Conservation (phyloP, 1,140 invertebrate genomes). For the Maniola jurtina region DNA sequence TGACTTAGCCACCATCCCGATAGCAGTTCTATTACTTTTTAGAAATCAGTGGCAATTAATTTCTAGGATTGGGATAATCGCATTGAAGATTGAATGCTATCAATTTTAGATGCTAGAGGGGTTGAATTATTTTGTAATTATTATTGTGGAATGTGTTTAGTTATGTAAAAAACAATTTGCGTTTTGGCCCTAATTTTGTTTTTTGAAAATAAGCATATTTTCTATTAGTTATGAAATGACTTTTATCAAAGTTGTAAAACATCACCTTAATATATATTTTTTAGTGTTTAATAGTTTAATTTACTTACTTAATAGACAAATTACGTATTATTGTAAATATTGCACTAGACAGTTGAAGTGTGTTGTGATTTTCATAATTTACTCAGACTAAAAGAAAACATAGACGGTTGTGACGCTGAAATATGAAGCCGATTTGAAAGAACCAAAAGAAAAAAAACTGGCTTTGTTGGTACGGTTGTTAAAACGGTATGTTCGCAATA, state of each 20-base stretch:
- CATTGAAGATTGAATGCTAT: too few species aligned
- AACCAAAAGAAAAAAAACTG: too few species aligned
- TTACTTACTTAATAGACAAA: background rate
- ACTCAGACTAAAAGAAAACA: background rate
- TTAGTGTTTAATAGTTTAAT: slow-evolving; percentile 16
- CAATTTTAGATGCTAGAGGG: too few species aligned
- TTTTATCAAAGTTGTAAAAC: slow-evolving; percentile 15
- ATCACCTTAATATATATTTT: slow-evolving; percentile 27
- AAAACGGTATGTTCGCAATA: too few species aligned
- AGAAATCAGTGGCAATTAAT: too few species aligned
- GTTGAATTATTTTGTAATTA: too few species aligned
- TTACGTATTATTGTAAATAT: slow-evolving; percentile 16
- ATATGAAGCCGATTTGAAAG: too few species aligned
- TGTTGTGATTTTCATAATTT: slow-evolving; percentile 13
- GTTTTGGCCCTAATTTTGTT: background rate
- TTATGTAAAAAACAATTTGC: background rate
- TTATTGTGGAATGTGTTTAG: background rate
- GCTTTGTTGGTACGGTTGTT: too few species aligned
- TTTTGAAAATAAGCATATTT: background rate
- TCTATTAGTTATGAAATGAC: background rate
- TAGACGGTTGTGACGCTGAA: background rate
- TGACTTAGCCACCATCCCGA: too few species aligned
- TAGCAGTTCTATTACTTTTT: too few species aligned
- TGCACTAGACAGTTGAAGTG: slow-evolving; percentile 15
- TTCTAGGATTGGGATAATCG: too few species aligned